Percentiles rank a stretch among this genome's conserved stretches.
These are phyloP conservation scores for Aspidapion aeneum DNA, from an alignment of 2,888 invertebrate genomes.

Conservation along the genomic window DNA sequence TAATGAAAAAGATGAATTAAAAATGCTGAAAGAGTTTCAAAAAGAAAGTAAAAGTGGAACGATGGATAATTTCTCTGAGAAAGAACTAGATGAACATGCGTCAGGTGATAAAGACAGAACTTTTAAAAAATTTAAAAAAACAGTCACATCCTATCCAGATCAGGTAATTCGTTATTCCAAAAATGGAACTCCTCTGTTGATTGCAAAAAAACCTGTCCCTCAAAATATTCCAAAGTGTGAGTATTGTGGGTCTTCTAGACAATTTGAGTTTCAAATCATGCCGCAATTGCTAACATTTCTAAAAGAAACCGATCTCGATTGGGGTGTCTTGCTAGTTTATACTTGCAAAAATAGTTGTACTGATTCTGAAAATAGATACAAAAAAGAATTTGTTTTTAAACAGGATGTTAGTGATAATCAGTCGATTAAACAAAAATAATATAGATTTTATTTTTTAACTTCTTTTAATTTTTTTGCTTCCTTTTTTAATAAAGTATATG, in stretches of 20 bases:
- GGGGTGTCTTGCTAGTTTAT: conserved; percentile 85
- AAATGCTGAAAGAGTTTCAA: conserved; percentile 43
- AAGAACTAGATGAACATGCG: conserved; percentile 69
- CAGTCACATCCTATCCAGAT: conserved; percentile 66
- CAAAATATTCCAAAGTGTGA: conserved; percentile 66
- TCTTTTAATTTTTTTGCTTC: too few relatives aligned
- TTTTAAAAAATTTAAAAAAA: conserved; percentile 74
- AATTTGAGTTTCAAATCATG: conserved; percentile 83
- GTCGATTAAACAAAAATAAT: too few relatives aligned
- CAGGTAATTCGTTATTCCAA: conserved; percentile 80
- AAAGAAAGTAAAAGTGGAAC: conserved; percentile 57
- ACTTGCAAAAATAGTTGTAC: conserved; percentile 80
- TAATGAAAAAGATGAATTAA: conserved; percentile 53
- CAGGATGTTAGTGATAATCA: conserved; percentile 64
- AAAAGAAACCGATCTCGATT: conserved; percentile 62
- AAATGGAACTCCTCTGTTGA: conserved; percentile 80
- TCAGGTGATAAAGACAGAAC: conserved; percentile 70
- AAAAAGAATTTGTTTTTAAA: conserved; percentile 76
- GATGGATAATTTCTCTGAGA: conserved; percentile 59
- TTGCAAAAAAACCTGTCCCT: conserved; percentile 59
- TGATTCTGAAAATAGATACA: conserved; percentile 55
- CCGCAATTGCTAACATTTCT: conserved; percentile 44
- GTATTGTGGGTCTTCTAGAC: conserved; percentile 69
- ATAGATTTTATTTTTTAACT: too few relatives aligned
- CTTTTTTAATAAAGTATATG: too few relatives aligned